Conservation (phyloP, 2,113 vertebrate genomes). For the Ardeotis arabs region DNA sequence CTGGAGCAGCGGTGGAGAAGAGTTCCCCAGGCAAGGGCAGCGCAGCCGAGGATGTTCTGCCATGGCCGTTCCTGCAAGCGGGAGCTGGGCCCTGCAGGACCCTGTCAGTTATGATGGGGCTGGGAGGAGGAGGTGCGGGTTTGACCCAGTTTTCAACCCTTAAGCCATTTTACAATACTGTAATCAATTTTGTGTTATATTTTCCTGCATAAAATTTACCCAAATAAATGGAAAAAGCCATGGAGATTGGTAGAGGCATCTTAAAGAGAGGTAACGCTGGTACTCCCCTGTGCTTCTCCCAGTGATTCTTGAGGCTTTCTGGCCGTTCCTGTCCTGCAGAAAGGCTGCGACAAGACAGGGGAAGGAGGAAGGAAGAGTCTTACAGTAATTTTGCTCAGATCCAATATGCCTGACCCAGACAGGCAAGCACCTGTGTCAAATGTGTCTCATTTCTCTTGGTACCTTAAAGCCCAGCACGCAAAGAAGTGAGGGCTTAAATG, state of each 20-base stretch:
- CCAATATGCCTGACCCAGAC: not conserved
- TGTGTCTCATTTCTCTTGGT: not conserved
- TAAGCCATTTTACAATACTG: not conserved
- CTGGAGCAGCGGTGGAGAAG: not conserved
- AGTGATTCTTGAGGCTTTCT: not conserved
- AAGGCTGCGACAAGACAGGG: not conserved
- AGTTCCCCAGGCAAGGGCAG: slow-evolving; percentile 52
- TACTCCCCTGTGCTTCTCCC: not conserved
- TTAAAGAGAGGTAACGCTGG: accelerated
- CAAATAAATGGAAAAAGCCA: not conserved
- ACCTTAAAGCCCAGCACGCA: not conserved
- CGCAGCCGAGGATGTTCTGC: not conserved
- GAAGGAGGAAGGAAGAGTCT: not conserved
- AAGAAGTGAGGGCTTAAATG: not conserved
- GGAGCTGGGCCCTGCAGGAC: slow-evolving; percentile 11
- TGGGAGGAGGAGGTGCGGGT: not conserved
- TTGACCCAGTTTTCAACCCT: not conserved
- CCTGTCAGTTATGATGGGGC: not conserved
- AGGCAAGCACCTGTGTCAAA: not conserved
- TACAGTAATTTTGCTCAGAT: not conserved
- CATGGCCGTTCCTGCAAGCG: accelerated
- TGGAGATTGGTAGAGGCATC: not conserved
- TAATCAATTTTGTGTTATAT: not conserved
- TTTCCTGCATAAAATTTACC: not conserved
- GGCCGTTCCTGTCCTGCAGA: not conserved